These are phyloP conservation scores for Illadopsis cleaveri DNA, from an alignment of 2,113 vertebrate species.

Conservation along the genomic window DNA sequence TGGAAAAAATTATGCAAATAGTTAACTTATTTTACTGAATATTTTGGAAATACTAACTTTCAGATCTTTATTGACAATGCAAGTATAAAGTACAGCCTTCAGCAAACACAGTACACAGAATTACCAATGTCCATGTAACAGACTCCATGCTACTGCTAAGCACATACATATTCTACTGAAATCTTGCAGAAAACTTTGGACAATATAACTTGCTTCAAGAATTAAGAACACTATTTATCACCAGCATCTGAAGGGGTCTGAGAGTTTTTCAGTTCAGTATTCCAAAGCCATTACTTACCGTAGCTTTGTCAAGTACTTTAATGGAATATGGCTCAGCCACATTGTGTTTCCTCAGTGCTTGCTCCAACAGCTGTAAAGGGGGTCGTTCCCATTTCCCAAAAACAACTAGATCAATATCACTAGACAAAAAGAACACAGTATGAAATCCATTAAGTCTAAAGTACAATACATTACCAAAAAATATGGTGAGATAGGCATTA, in stretches of 20 bases:
- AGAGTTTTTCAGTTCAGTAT: background rate
- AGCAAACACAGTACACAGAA: background rate
- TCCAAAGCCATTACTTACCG: slow-evolving; percentile 76
- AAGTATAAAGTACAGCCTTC: background rate
- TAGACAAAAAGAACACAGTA: slow-evolving; percentile 51
- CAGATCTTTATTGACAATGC: background rate
- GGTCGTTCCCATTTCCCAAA: slow-evolving; percentile 96
- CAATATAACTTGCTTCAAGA: background rate
- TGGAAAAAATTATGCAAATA: background rate
- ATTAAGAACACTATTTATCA: background rate
- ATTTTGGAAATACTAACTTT: background rate
- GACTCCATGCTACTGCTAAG: background rate
- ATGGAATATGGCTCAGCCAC: slow-evolving; percentile 94
- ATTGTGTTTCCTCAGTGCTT: slow-evolving; percentile 91
- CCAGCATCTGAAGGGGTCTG: background rate
- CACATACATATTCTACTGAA: background rate
- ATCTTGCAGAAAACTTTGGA: background rate
- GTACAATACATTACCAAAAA: background rate
- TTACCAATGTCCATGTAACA: accelerated
- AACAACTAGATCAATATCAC: slow-evolving; percentile 97
- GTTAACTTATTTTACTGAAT: background rate
- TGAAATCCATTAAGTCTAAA: background rate
- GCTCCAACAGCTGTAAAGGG: slow-evolving; percentile 91
- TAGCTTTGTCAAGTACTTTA: slow-evolving; percentile 98
- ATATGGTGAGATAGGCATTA: background rate